Conservation (phyloP, 2,797 vertebrate species). For the Anguilla marmorata region DNA sequence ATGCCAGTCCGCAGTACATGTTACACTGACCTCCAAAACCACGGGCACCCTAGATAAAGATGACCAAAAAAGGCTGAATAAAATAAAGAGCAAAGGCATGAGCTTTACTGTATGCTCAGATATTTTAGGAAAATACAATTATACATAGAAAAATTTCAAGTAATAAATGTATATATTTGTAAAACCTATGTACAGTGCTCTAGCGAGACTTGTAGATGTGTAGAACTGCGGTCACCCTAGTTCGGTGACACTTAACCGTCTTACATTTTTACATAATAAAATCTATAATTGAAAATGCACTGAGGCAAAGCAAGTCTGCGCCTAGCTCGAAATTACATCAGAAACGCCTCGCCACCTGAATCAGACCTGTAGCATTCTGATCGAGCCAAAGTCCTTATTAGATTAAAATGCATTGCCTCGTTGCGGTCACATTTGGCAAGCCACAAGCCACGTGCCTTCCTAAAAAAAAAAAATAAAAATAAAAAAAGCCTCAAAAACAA, state of each 20-base stretch:
- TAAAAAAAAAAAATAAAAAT: too few species aligned
- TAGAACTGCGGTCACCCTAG: neutral
- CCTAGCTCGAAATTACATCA: neutral
- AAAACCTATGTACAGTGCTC: neutral
- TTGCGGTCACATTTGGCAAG: neutral
- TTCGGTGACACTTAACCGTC: neutral
- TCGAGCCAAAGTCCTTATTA: neutral
- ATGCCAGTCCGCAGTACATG: neutral
- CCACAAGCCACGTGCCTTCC: neutral
- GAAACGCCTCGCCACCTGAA: neutral
- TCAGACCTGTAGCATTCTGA: neutral
- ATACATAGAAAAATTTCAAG: too few species aligned
- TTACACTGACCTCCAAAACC: neutral
- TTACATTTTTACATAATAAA: neutral
- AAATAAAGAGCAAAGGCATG: neutral
- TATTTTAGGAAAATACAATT: too few species aligned
- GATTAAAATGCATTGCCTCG: neutral
- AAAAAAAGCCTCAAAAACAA: neutral
- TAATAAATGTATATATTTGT: neutral
- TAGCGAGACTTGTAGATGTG: neutral
- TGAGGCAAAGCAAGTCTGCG: neutral
- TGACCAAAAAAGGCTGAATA: neutral
- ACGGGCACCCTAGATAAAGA: neutral
- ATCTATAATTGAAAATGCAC: neutral
- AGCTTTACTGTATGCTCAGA: neutral